Evolutionary conservation across 2,797 vertebrate species (phyloP), one percentile per base, ranked within the genome.

Genomic region (Cercopithecus mitis): DNA sequence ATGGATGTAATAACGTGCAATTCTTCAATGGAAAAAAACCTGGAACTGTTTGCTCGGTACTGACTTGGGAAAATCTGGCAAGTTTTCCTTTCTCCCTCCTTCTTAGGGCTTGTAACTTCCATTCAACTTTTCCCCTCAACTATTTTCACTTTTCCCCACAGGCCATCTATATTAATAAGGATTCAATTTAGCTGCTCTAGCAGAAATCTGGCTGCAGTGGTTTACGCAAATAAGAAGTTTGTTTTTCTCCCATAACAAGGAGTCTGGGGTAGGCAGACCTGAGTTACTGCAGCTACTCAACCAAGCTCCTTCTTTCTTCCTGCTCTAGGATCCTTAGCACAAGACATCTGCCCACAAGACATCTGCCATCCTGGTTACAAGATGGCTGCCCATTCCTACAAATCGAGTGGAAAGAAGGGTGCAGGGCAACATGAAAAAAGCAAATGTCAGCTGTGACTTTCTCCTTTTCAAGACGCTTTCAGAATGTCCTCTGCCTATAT

Each of bases 1-100:
- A 45, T 90, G 22, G n/a, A 47, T 96, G 20, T 84, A 96, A 84
- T 72, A 96, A 81, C 20, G 13, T 4, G 67, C 33, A 93, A 55
- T 58, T 75, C n/a, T 75, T 75, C 39, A 80, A 76, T 20, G 50
- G 27, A 7, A 39, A 77, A 58, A n/a, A 89, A 15, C 45, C 7
- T 36, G 8, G n/a, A 52, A 36, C 14, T 0, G 1, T 93, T 91
- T 33, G 22, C 17, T 39, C 81, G 92, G 43, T 64, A 57, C 67
- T 58, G 52, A 55, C 12, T 57, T 80, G 19, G 52, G 7, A 67
- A 81, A 25, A 81, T 72, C 13, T 64, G 25, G 27, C n/a, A 82
- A 91, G 27, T 67, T 91, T 83, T 30, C 41, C 81, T 14, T 67
- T 85, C 58, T 87, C 36, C 1, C 39, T 22, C 10, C 17, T 79